Percentiles rank a stretch among this genome's conserved stretches.
phyloP scores from a whole-genome alignment of 2,797 vertebrate species.

The Aplochiton taeniatus region DNA sequence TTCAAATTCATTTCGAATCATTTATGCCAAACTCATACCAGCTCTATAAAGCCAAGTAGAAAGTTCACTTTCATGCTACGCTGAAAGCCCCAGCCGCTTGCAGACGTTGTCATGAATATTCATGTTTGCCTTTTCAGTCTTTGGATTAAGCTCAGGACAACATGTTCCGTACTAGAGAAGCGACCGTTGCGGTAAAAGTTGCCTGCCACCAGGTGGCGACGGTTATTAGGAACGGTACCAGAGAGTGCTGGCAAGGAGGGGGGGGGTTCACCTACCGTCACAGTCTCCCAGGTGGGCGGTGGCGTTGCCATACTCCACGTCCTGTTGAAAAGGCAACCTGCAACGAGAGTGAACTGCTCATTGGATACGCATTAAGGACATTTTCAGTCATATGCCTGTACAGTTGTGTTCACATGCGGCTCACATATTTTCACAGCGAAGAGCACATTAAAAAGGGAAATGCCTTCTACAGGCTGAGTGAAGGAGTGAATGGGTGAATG shows the following conservation, averaged over 20 bases:
- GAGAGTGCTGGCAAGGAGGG: constrained; percentile 19
- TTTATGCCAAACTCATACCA: no score
- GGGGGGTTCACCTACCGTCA: constrained; percentile 82
- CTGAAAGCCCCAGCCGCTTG: constrained; percentile 1
- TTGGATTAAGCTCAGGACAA: constrained; percentile 27
- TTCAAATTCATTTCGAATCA: no score
- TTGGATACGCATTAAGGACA: no score
- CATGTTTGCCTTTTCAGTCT: not conserved
- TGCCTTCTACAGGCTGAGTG: no score
- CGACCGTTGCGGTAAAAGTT: constrained; percentile 32
- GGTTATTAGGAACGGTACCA: constrained; percentile 20
- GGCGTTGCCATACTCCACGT: constrained; percentile 85
- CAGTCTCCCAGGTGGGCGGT: constrained; percentile 91
- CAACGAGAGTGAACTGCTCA: constrained; percentile 31
- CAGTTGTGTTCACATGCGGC: no score
- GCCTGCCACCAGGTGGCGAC: constrained; percentile 62
- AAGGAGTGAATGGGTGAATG: no score
- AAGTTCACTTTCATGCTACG: no score
- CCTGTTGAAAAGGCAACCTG: constrained; percentile 90
- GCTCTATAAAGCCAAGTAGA: no score
- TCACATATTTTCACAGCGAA: no score
- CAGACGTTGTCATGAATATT: constrained; percentile 9
- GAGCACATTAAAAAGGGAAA: no score
- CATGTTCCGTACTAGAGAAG: constrained; percentile 36
- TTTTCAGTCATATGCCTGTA: no score